Conservation (phyloP, 2,797 vertebrate species). For the Pseudocheirus occidentalis region DNA sequence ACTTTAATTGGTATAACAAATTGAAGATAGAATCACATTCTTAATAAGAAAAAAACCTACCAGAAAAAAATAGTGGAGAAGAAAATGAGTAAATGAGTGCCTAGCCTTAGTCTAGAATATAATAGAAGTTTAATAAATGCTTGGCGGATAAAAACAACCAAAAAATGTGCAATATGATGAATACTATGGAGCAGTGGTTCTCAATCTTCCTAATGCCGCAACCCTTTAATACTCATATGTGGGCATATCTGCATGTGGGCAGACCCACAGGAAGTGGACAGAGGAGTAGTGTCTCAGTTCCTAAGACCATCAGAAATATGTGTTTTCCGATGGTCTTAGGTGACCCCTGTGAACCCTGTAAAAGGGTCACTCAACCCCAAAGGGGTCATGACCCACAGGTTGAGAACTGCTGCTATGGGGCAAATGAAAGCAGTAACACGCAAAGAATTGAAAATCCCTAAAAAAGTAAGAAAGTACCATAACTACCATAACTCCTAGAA, state of each 20-base stretch:
- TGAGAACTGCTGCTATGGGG: no score
- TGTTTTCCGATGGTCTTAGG: no score
- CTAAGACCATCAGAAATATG: no score
- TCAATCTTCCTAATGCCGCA: no score
- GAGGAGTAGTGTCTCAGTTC: no score
- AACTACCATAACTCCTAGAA: not conserved
- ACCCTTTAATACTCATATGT: no score
- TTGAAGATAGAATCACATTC: not conserved
- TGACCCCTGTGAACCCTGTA: no score
- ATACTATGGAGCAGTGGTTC: not conserved
- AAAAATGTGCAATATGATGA: not conserved
- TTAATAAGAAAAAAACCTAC: not conserved
- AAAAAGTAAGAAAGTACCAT: not conserved
- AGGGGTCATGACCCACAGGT: no score
- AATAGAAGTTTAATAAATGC: not conserved
- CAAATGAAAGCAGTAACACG: not conserved
- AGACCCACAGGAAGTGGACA: no score
- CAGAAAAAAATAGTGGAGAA: not conserved
- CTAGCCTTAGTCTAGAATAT: not conserved
- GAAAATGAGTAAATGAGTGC: not conserved
- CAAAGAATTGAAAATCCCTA: not conserved
- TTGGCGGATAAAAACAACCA: not conserved
- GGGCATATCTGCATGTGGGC: no score
- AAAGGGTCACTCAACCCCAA: no score
- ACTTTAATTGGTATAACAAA: not conserved